phyloP scores from a whole-genome alignment of 2,113 vertebrate genomes.

The Hiodon tergisus region DNA sequence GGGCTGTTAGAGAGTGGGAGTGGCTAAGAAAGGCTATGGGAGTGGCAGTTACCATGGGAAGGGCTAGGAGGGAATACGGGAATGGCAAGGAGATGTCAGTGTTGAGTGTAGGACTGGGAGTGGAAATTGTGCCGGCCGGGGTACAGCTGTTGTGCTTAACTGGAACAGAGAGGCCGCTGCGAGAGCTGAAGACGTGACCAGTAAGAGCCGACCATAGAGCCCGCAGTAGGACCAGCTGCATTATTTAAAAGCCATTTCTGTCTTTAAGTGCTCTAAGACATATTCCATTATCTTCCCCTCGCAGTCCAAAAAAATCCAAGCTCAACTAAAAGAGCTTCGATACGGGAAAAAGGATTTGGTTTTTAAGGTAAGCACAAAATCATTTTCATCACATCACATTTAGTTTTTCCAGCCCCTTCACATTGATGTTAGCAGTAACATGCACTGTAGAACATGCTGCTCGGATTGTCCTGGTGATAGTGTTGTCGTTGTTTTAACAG shows the following conservation, averaged over 20 bases:
- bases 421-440: background rate
- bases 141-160: slow-evolving; percentile 48
- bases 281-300: slow-evolving; percentile 65
- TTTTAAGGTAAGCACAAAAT: slow-evolving; percentile 82
- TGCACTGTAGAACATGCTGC: too few relatives aligned
- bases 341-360: slow-evolving; percentile 98
- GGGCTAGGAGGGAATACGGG: too few relatives aligned
- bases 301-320: slow-evolving; percentile 97
- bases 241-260: slow-evolving; percentile 70
- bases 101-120: slow-evolving; percentile 32
- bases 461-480: too few relatives aligned
- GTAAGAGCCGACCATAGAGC: slow-evolving; percentile 55
- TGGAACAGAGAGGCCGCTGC: slow-evolving; percentile 40
- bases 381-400: slow-evolving; percentile 2
- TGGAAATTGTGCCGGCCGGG: slow-evolving; percentile 21
- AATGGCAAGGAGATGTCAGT: too few relatives aligned
- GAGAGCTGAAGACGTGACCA: slow-evolving; percentile 48
- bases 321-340: slow-evolving; percentile 94
- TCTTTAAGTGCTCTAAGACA: slow-evolving; percentile 58
- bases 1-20: too few relatives aligned
- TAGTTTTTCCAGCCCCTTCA: background rate
- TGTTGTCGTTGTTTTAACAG: background rate
- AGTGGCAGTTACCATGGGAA: too few relatives aligned
- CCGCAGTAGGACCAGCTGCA: slow-evolving; percentile 52
- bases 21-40: too few relatives aligned